phyloP scores from a whole-genome alignment of 2,888 invertebrate genomes.

The Halictus ligatus region DNA sequence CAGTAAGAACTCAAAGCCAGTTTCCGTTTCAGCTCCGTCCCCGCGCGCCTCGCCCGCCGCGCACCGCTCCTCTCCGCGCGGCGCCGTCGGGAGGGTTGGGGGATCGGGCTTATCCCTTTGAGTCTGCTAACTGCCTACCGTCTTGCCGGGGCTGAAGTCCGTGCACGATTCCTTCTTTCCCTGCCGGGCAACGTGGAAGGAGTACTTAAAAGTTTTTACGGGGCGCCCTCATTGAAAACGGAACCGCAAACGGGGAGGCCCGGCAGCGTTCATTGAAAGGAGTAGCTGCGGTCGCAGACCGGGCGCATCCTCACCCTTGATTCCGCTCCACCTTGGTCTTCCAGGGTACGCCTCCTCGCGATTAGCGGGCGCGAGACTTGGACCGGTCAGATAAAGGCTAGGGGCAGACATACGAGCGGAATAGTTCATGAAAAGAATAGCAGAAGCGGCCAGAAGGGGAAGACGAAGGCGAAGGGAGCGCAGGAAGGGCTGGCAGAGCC shows the following conservation, averaged over 20 bases:
- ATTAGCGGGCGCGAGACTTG: conserved; percentile 58
- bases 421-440: conserved; percentile 28
- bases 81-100: neutral
- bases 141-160: conserved; percentile 44
- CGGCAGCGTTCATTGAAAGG: conserved; percentile 70
- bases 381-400: conserved; percentile 13
- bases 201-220: conserved; percentile 79
- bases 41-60: neutral
- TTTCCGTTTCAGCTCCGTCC: conserved; percentile 53
- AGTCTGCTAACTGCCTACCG: conserved; percentile 61
- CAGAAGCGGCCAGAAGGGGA: neutral
- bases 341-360: conserved; percentile 50
- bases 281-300: conserved; percentile 51
- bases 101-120: conserved; percentile 61
- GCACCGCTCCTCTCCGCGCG: neutral
- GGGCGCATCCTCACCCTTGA: conserved; percentile 58
- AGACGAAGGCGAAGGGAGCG: neutral
- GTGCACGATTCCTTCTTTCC: conserved; percentile 51
- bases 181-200: conserved; percentile 53
- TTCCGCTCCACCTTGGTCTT: conserved; percentile 29
- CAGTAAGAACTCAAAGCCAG: conserved; percentile 63
- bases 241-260: conserved; percentile 61
- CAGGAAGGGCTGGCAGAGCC: neutral
- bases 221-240: conserved; percentile 75
- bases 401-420: neutral